A percentile compares a stretch with the other conserved stretches of the same genome.
These are phyloP conservation scores for Chloropsis hardwickii DNA, from an alignment of 2,113 vertebrate species.

Conservation along the genomic window DNA sequence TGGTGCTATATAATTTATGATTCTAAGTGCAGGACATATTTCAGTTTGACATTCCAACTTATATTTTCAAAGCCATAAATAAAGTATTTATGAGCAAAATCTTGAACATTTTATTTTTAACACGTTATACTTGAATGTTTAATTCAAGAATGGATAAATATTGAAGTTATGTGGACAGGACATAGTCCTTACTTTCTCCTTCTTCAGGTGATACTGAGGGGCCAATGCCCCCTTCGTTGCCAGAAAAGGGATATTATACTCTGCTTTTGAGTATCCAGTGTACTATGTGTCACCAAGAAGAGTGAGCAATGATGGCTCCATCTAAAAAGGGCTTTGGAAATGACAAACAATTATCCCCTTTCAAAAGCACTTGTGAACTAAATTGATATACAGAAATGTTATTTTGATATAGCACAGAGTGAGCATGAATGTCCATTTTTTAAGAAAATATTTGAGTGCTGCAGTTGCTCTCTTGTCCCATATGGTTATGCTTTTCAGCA, in stretches of 20 bases:
- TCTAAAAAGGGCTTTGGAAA: slow-evolving; percentile 1
- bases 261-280: not conserved
- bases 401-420: not conserved
- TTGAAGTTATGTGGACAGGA: not conserved
- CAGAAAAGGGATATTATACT: slow-evolving; percentile 11
- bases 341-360: not conserved
- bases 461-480: slow-evolving; percentile 62
- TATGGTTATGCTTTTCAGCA: slow-evolving; percentile 65
- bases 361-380: not conserved
- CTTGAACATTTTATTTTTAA: slow-evolving; percentile 44
- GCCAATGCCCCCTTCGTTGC: not conserved
- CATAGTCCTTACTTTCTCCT: not conserved
- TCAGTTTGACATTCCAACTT: slow-evolving; percentile 33
- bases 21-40: slow-evolving; percentile 16
- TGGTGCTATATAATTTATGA: slow-evolving; percentile 28
- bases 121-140: slow-evolving; percentile 8
- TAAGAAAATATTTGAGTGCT: slow-evolving; percentile 66
- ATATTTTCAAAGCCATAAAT: slow-evolving; percentile 59
- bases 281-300: not conserved
- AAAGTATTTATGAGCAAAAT: slow-evolving; percentile 45
- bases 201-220: not conserved
- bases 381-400: not conserved
- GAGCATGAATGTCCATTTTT: slow-evolving; percentile 9
- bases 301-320: not conserved
- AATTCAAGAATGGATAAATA: slow-evolving; percentile 23